Evolutionary conservation across 1,140 invertebrate species (phyloP), one percentile per base, ranked within the genome.

Genomic region (Hirudo medicinalis): DNA sequence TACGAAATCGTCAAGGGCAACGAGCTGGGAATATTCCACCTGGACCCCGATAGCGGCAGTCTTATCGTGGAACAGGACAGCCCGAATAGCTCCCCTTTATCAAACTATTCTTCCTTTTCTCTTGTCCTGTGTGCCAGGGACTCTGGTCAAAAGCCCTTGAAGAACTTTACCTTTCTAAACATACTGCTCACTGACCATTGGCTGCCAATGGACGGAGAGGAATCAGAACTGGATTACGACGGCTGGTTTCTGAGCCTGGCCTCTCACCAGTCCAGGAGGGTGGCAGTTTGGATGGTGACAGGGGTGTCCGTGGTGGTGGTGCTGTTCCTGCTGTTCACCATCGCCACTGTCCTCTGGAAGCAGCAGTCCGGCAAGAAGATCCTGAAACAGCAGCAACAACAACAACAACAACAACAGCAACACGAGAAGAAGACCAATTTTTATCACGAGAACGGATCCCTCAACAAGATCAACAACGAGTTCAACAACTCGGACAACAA

Each of bases 21-120:
- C 72, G 84, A 86, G 19, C 87, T 88, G 67, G 88, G 89, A 67
- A 88, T 89, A 2, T 96, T 96, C 81, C 89, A 91, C 79, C 90
- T 97, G 22, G 91, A 94, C 77, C 84, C 89, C 57, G 87, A 87
- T 67, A 89, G 79, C 74, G 80, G 80, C 80, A 75, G 11, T 25
- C 57, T 63, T 6, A 63, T 1, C 11, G 57, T 63, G 13, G 29
- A 63, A 63, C 57, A 63, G 17, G 22, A 63, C 11, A 22, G 11
- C 8, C 57, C 22, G 0, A 22, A 63, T 13, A 13, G 29, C 57
- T 25, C 22, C 11, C 57, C 22, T 1, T 20, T 25, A 6, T 32
- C 15, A n/a, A 63, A 63, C 57, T 25, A 25, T 25, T 63, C 57
- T 25, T 63, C 57, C 3, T 63, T 63, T 25, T 63, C 57, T 11